Evolutionary conservation across 30 jellyfish, hydroid and myxozoan genomes (phyloP).

Genomic region (Pseudorhiza aurosa): DNA sequence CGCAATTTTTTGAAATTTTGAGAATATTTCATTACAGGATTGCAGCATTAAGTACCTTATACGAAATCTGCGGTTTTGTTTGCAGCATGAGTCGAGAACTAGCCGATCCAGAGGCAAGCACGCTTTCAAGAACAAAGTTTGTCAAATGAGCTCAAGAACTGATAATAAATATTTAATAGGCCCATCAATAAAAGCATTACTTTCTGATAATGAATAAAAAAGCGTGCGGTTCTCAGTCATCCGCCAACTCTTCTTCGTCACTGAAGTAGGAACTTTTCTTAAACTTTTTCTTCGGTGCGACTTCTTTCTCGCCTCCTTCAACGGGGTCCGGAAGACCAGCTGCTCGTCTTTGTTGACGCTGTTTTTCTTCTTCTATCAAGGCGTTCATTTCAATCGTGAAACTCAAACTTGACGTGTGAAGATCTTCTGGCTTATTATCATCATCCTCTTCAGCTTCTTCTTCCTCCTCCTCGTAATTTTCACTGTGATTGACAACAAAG

Average conservation of each 20-base stretch:
- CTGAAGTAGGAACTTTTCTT: slow-evolving; percentile 91
- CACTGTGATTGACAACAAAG: slow-evolving; percentile 1
- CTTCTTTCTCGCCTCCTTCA: slow-evolving; percentile 11
- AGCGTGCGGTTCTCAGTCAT: slow-evolving; percentile 24
- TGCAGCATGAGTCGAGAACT: too few species aligned
- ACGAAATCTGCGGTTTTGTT: too few species aligned
- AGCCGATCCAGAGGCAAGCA: too few species aligned
- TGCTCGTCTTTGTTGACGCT: slow-evolving; percentile 59
- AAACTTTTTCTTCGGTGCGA: slow-evolving; percentile 52
- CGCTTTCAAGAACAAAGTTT: too few species aligned
- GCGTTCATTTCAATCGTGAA: slow-evolving; percentile 89
- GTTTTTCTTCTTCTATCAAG: slow-evolving; percentile 61
- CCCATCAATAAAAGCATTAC: too few species aligned
- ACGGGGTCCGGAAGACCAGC: slow-evolving; percentile 56
- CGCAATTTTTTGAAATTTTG: too few species aligned
- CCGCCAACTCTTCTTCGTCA: slow-evolving; percentile 96
- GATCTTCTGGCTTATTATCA: slow-evolving; percentile 86
- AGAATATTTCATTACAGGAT: too few species aligned
- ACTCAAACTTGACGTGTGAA: slow-evolving; percentile 84
- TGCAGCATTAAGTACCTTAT: too few species aligned
- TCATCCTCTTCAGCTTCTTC: slow-evolving; percentile 64
- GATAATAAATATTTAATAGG: too few species aligned
- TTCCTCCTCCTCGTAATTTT: slow-evolving; percentile 21
- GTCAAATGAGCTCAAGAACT: too few species aligned
- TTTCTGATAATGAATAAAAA: too few species aligned